phyloP scores from a whole-genome alignment of 2,888 invertebrate species.

The Aphodius granarius region DNA sequence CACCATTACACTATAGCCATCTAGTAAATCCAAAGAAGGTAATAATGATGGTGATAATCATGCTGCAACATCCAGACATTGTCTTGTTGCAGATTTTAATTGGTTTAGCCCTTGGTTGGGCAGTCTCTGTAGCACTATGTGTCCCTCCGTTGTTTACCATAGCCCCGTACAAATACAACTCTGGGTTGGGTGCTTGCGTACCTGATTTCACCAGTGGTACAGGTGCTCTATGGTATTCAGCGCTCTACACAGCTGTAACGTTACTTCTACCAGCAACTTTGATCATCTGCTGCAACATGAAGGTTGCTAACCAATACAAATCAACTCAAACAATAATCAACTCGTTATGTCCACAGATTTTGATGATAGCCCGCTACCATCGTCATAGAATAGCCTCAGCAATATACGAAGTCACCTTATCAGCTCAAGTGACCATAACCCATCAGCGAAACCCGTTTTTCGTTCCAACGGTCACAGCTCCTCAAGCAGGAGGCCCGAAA shows the following conservation, averaged over 20 bases:
- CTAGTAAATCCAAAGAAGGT: conserved; percentile 74
- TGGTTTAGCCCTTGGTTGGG: conserved; percentile 71
- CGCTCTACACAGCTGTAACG: conserved; percentile 66
- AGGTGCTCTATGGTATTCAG: conserved; percentile 65
- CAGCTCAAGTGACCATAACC: conserved; percentile 82
- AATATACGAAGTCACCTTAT: conserved; percentile 81
- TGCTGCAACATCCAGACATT: background rate
- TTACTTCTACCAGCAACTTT: conserved; percentile 68
- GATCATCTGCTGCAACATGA: conserved; percentile 72
- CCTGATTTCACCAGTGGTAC: conserved; percentile 68
- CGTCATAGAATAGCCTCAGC: conserved; percentile 83
- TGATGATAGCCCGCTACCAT: conserved; percentile 72
- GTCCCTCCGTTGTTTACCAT: conserved; percentile 66
- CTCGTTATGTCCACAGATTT: conserved; percentile 54
- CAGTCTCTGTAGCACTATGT: conserved; percentile 63
- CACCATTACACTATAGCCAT: conserved; percentile 78
- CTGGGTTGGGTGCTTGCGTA: conserved; percentile 65
- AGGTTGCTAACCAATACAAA: too few relatives aligned
- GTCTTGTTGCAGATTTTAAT: conserved; percentile 58
- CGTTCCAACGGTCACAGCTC: conserved; percentile 67
- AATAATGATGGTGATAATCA: conserved; percentile 21
- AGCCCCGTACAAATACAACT: conserved; percentile 59
- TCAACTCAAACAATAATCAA: background rate
- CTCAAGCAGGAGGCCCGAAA: conserved; percentile 55
- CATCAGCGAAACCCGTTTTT: conserved; percentile 80